Conservation (phyloP, 2,113 vertebrate genomes). For the Microtus montanus region DNA sequence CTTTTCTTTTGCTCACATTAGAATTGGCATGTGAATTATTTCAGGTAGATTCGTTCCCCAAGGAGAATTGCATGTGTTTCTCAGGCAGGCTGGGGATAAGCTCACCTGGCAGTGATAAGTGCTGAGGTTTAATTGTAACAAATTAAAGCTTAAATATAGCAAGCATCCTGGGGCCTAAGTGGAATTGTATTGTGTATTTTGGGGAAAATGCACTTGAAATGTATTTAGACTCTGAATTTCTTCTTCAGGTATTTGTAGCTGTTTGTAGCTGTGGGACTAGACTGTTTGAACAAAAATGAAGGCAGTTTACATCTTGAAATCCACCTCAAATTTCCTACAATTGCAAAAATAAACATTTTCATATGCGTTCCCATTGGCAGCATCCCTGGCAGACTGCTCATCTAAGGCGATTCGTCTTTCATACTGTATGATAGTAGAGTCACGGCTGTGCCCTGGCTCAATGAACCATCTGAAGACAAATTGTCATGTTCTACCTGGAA, state of each 20-base stretch:
- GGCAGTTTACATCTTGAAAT: neutral
- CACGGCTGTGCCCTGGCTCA: neutral
- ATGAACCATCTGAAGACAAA: neutral
- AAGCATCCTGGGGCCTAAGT: neutral
- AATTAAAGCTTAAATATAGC: slow-evolving; percentile 3
- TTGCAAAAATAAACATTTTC: neutral
- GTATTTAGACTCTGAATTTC: neutral
- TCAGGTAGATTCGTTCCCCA: neutral
- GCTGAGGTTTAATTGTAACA: slow-evolving; percentile 36
- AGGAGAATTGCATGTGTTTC: neutral
- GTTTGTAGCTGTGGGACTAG: neutral
- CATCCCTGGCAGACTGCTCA: neutral
- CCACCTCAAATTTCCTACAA: neutral
- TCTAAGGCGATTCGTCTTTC: neutral
- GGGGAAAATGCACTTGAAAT: neutral
- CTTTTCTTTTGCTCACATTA: slow-evolving; percentile 19
- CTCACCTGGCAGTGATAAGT: neutral
- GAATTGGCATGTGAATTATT: neutral
- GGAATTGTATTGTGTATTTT: neutral
- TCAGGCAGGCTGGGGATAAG: neutral
- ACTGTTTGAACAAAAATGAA: neutral
- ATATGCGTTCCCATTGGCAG: neutral
- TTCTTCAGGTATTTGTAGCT: neutral
- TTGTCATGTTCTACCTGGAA: neutral
- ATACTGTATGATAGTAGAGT: neutral